A percentile compares a stretch with the other conserved stretches of the same genome.
Evolutionary conservation across 2,888 invertebrate species (phyloP).

Genomic region (Synergus itoensis): DNA sequence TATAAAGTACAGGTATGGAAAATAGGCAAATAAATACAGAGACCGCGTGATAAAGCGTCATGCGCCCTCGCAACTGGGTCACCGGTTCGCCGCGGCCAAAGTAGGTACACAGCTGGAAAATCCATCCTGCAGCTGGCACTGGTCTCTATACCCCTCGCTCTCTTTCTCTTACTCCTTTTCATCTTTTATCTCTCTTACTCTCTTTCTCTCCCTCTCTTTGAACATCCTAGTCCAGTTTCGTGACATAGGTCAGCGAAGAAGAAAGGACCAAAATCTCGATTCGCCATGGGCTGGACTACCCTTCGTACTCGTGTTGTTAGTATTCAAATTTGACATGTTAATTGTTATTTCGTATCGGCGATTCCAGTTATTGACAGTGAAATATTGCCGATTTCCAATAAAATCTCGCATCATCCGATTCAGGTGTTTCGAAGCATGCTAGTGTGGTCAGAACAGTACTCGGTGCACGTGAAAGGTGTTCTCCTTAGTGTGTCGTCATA

Average conservation of each 20-base stretch:
- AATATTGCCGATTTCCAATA: conserved; percentile 26
- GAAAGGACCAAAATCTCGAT: conserved; percentile 51
- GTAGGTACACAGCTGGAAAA: conserved; percentile 63
- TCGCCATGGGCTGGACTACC: conserved; percentile 81
- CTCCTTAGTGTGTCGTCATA: conserved; percentile 21
- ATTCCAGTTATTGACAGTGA: not conserved
- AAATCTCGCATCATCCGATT: conserved; percentile 6
- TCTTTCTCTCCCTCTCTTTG: conserved; percentile 46
- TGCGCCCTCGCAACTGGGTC: conserved; percentile 76
- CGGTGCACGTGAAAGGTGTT: conserved; percentile 33
- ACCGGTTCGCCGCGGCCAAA: conserved; percentile 58
- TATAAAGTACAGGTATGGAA: conserved; percentile 22
- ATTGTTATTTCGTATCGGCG: not conserved
- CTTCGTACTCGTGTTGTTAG: conserved; percentile 81
- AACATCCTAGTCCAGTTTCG: conserved; percentile 64
- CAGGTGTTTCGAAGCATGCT: conserved; percentile 1
- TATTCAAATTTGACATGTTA: conserved; percentile 54
- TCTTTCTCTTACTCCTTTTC: conserved; percentile 18
- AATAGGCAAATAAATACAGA: conserved; percentile 59
- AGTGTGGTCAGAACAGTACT: conserved; percentile 23
- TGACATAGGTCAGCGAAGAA: conserved; percentile 68
- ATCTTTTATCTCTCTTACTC: not conserved
- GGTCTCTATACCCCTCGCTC: conserved; percentile 13
- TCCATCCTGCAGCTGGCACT: conserved; percentile 62
- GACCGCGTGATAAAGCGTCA: conserved; percentile 70